Evolutionary conservation across 2,888 invertebrate genomes (phyloP), one percentile per base, ranked within the genome.

Genomic region (Marasmarcha lunaedactyla): DNA sequence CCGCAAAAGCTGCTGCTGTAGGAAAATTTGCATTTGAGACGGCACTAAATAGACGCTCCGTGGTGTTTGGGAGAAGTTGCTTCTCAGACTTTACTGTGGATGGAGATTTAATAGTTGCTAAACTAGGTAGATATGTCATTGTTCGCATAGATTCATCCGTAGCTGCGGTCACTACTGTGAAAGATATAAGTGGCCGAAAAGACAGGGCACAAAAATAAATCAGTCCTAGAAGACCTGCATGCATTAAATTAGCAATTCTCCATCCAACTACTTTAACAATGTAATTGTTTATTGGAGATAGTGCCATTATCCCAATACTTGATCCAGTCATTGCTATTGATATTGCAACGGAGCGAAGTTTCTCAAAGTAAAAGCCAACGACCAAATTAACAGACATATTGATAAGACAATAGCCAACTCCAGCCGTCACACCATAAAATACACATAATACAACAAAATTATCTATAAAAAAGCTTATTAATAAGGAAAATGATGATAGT

Each of bases 321-420:
- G 78, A 74, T 35, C 81, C 81, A 45, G 59, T 53, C 1, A 65
- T 57, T 33, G 72, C 49, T 47, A 79, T 57, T 6, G 79, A 45
- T 46, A 81, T 50, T 10, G 78, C 77, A 27, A 79, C 15, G 2
- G 78, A 59, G 13, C 81, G 62, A 15, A 71, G 50, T 49, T 50
- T 71, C 50, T 79, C 78, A 52, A 83, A 83, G 55, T 83, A 79
- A 58, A 81, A 83, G 11, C 81, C 79, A 1, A 81, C 79, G 10
- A 83, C 58, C 35, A 83, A 51, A 30, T 49, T 49, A 27, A 69
- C 55, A 3, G 71, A 49, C 66, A 83, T 64, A 52, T 71, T 71
- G 20, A 73, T 57, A 10, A 81, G 54, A 41, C 71, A 66, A 42
- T 59, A 76, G 36, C 81, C 81, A 42, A 74, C 50, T 14, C 81